phyloP scores from a whole-genome alignment of 2,888 invertebrate species.

The Lepidochitona cinerea region DNA sequence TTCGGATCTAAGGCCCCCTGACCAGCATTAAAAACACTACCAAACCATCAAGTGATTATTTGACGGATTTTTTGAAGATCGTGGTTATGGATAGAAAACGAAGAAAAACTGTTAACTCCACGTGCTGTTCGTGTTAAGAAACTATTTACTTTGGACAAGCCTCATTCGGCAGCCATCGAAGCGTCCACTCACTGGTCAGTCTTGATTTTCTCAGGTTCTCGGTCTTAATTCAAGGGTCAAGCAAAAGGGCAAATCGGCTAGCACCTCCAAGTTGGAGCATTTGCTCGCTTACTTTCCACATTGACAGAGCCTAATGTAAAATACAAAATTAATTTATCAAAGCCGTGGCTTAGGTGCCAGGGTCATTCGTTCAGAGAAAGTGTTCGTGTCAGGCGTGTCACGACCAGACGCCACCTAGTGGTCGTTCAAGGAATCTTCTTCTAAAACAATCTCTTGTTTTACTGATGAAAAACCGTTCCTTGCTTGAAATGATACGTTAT shows the following conservation, averaged over 20 bases:
- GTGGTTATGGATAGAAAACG: not conserved
- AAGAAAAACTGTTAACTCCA: not conserved
- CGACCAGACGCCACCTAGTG: not conserved
- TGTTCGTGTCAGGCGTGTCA: not conserved
- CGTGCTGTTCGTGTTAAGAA: not conserved
- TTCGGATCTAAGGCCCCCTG: not conserved
- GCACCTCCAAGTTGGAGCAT: not conserved
- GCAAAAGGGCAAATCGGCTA: not conserved
- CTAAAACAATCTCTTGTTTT: too few species aligned
- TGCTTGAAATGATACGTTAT: too few species aligned
- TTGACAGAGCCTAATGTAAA: constrained; percentile 1
- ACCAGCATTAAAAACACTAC: not conserved
- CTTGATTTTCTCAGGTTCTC: not conserved
- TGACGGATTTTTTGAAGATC: not conserved
- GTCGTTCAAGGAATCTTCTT: too few species aligned
- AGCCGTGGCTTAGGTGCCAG: not conserved
- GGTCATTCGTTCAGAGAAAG: not conserved
- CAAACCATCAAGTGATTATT: not conserved
- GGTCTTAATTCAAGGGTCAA: not conserved
- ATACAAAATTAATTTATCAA: constrained; percentile 8
- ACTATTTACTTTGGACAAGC: not conserved
- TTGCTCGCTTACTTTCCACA: not conserved
- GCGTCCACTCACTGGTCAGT: not conserved
- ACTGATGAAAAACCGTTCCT: too few species aligned
- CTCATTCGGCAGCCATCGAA: not conserved